Evolutionary conservation across 2,113 vertebrate genomes (phyloP).

Genomic region (Casuarius casuarius): DNA sequence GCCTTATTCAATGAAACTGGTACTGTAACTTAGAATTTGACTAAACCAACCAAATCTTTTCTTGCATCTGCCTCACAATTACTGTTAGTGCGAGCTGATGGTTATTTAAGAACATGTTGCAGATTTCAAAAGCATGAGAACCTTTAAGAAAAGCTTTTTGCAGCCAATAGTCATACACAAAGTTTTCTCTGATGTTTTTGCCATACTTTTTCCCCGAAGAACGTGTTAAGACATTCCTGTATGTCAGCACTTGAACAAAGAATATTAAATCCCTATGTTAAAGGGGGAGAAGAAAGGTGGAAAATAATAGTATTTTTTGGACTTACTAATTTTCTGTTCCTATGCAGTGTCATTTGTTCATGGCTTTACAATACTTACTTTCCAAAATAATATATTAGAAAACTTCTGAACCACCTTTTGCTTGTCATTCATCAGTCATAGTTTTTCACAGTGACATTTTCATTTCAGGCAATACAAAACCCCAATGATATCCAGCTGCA

Average conservation of each 20-base stretch:
- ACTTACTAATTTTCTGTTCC: background rate
- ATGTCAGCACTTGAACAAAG: background rate
- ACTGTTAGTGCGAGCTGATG: background rate
- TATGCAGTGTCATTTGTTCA: background rate
- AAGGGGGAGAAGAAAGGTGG: background rate
- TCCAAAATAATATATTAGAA: background rate
- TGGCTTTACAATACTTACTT: background rate
- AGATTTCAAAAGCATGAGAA: background rate
- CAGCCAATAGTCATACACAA: background rate
- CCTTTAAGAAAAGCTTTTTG: background rate
- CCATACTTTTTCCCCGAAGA: background rate
- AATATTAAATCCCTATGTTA: background rate
- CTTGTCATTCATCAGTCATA: background rate
- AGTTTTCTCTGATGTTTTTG: background rate
- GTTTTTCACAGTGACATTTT: constrained; percentile 8
- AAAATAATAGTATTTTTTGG: background rate
- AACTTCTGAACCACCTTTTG: background rate
- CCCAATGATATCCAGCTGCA: constrained; percentile 91
- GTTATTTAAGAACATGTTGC: background rate
- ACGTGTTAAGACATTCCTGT: background rate
- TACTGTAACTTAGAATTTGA: background rate
- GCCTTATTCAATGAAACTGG: background rate
- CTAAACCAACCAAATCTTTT: background rate
- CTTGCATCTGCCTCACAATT: background rate
- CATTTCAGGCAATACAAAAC: constrained; percentile 94